phyloP scores from a whole-genome alignment of 2,113 vertebrate genomes.

The Xerus inauris region DNA sequence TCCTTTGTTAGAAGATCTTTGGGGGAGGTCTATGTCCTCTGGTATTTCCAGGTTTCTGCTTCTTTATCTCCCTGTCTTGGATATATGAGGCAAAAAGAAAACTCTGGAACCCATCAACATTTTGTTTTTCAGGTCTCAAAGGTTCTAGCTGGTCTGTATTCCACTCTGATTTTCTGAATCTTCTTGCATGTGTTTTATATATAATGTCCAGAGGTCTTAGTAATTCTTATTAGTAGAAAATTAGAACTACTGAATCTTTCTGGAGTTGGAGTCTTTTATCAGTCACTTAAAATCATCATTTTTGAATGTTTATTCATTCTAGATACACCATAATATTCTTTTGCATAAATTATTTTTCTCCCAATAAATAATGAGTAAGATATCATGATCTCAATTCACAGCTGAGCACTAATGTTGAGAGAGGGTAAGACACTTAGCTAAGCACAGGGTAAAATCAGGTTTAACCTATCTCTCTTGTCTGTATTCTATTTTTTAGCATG shows the following conservation, averaged over 20 bases:
- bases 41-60: neutral
- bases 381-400: neutral
- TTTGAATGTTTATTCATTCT: neutral
- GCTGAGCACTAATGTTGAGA: neutral
- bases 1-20: neutral
- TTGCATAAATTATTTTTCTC: neutral
- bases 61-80: neutral
- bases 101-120: neutral
- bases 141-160: neutral
- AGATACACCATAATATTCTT: neutral
- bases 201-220: neutral
- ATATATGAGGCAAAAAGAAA: neutral
- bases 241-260: neutral
- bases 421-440: neutral
- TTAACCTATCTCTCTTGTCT: neutral
- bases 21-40: neutral
- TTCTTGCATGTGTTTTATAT: neutral
- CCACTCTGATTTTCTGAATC: neutral
- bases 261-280: neutral
- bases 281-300: neutral
- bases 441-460: neutral
- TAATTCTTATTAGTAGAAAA: neutral
- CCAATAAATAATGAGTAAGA: neutral
- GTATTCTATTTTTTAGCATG: neutral
- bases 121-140: neutral